Evolutionary conservation across 2,113 vertebrate species (phyloP).

Genomic region (Equus quagga): DNA sequence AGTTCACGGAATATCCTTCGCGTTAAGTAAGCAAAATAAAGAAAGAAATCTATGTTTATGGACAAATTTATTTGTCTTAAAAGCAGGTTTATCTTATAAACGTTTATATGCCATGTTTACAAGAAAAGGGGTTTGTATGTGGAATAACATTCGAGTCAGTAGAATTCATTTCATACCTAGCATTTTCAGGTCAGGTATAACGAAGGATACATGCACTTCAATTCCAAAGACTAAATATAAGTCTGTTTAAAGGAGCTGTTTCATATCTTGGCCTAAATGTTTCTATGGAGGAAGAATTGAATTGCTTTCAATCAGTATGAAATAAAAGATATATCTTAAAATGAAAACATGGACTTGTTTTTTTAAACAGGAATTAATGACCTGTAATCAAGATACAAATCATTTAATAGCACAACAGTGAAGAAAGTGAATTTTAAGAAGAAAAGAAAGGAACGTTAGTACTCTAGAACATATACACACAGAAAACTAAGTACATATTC

Average conservation of each 20-base stretch:
- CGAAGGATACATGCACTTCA: background rate
- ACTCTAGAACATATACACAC: background rate
- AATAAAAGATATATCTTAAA: constrained; percentile 12
- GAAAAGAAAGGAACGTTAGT: background rate
- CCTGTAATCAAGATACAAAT: constrained; percentile 27
- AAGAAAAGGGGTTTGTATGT: background rate
- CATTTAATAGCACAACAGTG: constrained; percentile 5
- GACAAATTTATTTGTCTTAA: background rate
- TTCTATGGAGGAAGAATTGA: background rate
- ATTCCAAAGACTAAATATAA: constrained; percentile 13
- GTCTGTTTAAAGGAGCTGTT: background rate
- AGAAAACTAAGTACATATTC: background rate
- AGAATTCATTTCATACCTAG: background rate
- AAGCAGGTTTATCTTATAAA: background rate
- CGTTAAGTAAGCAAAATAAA: background rate
- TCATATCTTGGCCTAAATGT: background rate
- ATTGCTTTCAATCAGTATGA: background rate
- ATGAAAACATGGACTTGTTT: background rate
- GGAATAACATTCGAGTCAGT: background rate
- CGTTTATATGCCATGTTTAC: background rate
- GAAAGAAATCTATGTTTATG: background rate
- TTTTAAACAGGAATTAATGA: background rate
- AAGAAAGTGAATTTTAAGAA: constrained; percentile 8
- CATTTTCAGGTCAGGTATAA: background rate
- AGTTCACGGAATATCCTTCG: background rate